Evolutionary conservation across 2,888 invertebrate species (phyloP).

Genomic region (Patella depressa): DNA sequence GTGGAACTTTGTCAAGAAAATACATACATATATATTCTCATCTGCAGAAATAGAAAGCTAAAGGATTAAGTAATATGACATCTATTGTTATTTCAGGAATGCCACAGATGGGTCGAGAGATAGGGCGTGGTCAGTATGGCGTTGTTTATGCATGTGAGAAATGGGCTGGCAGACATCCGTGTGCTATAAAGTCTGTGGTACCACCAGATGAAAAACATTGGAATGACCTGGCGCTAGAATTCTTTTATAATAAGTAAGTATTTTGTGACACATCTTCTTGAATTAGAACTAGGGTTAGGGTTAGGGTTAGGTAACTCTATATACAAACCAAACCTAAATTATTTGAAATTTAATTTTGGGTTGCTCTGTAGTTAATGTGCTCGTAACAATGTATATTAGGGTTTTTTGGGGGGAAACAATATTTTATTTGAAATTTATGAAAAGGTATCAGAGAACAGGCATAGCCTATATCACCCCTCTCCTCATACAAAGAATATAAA

Average conservation of each 20-base stretch:
- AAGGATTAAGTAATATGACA: too few species aligned
- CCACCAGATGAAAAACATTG: slow-evolving; percentile 91
- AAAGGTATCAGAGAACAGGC: too few species aligned
- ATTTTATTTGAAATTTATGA: too few species aligned
- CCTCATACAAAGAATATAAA: too few species aligned
- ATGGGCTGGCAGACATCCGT: slow-evolving; percentile 83
- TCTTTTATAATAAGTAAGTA: slow-evolving; percentile 85
- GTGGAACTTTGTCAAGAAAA: not conserved
- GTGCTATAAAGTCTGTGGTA: slow-evolving; percentile 88
- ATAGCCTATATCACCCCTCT: too few species aligned
- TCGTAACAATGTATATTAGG: too few species aligned
- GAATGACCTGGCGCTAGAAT: slow-evolving; percentile 91
- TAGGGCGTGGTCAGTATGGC: slow-evolving; percentile 87
- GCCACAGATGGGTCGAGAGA: slow-evolving; percentile 74
- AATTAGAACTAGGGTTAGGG: not conserved
- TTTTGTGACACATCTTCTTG: not conserved
- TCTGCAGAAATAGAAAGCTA: too few species aligned
- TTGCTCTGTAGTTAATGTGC: too few species aligned
- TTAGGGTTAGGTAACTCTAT: not conserved
- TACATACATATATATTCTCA: not conserved
- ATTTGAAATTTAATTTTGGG: not conserved
- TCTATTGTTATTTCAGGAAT: slow-evolving; percentile 64
- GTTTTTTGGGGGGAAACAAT: too few species aligned
- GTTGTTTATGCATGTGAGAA: slow-evolving; percentile 86
- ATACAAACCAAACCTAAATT: not conserved